Evolutionary conservation across 30 jellyfish, hydroid and myxozoan species (phyloP), one percentile per base, ranked within the genome.

Genomic region (Mastigias papua): DNA sequence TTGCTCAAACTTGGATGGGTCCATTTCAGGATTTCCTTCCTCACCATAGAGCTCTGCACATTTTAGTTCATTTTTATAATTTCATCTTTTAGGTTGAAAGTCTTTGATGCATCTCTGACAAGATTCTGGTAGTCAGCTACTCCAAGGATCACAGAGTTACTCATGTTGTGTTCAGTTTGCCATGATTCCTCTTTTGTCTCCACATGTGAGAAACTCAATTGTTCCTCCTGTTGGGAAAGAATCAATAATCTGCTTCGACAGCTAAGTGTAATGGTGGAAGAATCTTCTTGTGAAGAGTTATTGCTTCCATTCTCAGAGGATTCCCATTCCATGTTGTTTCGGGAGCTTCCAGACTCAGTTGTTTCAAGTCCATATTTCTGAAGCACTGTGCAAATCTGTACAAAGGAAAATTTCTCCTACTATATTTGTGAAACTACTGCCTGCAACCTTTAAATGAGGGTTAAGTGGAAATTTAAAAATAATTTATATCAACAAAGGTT

Each of bases 1-100:
- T 33, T 1, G 21, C 35, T 80, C 81, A 63, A 80, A 62, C 35
- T 80, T 79, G 20, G 37, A 6, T 5, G 80, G 80, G 49, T 79
- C 54, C 81, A 63, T 79, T 79, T 63, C 90, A 29, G 90, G 80
- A 11, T 15, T 51, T 25, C 77, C 77, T 17, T 37, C 63, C 31
- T 70, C 82, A 20, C 82, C 82, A 70, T 26, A 70, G 19, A 27
- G 63, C 23, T 34, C 82, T 26, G 37, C 4, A 64, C 82, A 70
- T 70, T 70, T 70, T 70, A 20, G 22, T 33, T 70, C 8, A 70
- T 33, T 37, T 70, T 70, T 26, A 64, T 33, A 13, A 70, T 32
- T 37, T 70, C 82, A 10, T 33, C 54, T 70, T 70, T 62, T 26
- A 70, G 25, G 82, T 70, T 70, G 26, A 70, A 70, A 26, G 62